Evolutionary conservation across 92 coral and sea anemone species (phyloP).

Genomic region (Nematostella vectensis): DNA sequence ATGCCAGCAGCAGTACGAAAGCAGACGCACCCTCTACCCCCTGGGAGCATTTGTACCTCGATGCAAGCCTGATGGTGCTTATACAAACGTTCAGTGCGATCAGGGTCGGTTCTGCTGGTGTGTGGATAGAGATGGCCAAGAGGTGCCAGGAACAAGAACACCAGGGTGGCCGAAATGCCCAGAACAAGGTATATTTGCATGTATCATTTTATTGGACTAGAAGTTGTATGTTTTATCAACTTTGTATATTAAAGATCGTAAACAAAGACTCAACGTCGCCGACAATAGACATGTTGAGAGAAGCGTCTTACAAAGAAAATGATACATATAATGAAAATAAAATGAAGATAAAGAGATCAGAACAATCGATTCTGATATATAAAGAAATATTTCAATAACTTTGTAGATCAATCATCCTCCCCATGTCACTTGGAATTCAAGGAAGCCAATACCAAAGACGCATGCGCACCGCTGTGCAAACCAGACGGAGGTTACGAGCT

Average conservation of each 20-base stretch:
- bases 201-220: background rate
- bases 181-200: conserved; percentile 39
- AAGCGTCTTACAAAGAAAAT: too few species aligned
- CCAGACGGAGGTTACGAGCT: conserved; percentile 72
- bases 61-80: conserved; percentile 62
- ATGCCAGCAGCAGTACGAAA: conserved; percentile 44
- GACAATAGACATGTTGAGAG: too few species aligned
- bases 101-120: conserved; percentile 74
- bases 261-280: background rate
- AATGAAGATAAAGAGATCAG: too few species aligned
- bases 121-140: conserved; percentile 45
- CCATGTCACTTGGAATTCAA: conserved; percentile 57
- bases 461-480: conserved; percentile 68
- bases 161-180: conserved; percentile 48
- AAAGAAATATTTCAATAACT: too few species aligned
- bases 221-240: too few species aligned
- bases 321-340: too few species aligned
- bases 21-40: conserved; percentile 31
- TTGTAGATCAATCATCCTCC: background rate
- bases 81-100: conserved; percentile 61
- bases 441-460: conserved; percentile 9
- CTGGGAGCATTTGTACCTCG: conserved; percentile 54
- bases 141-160: conserved; percentile 19
- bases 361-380: too few species aligned
- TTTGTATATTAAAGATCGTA: too few species aligned